Conservation (phyloP, 53 echinoderm and acorn worm genomes). For the Patiria pectinifera region DNA sequence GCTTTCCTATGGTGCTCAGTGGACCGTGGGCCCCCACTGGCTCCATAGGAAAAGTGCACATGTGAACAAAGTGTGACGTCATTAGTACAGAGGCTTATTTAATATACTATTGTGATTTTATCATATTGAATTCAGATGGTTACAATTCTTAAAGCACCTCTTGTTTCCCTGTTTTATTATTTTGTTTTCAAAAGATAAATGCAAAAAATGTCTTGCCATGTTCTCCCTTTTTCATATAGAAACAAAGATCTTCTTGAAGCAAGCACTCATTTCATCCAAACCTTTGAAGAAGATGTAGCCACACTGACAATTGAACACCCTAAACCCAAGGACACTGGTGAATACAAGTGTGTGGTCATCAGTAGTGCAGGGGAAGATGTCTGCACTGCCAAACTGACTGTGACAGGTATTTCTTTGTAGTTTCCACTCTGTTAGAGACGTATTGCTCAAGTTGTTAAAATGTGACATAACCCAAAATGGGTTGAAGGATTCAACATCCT, state of each 20-base stretch:
- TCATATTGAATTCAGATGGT: too few relatives aligned
- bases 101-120: too few relatives aligned
- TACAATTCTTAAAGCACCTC: too few relatives aligned
- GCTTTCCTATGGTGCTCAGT: too few relatives aligned
- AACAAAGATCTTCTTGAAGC: conserved; percentile 77
- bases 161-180: too few relatives aligned
- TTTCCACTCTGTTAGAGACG: neutral
- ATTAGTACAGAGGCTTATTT: too few relatives aligned
- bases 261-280: conserved; percentile 71
- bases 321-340: conserved; percentile 79
- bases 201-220: neutral
- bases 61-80: too few relatives aligned
- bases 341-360: conserved; percentile 82
- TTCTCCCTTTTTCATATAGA: conserved; percentile 53
- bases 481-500: too few relatives aligned
- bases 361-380: conserved; percentile 86
- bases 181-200: neutral
- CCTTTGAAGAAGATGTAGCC: conserved; percentile 77
- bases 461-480: too few relatives aligned
- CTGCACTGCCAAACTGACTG: conserved; percentile 67
- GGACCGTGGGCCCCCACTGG: too few relatives aligned
- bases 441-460: too few relatives aligned
- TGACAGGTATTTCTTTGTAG: conserved; percentile 5
- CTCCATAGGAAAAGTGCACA: too few relatives aligned
- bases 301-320: conserved; percentile 76